Base-by-base conservation (phyloP, 1,140 invertebrate genomes). In the Colletes gigas region DNA sequence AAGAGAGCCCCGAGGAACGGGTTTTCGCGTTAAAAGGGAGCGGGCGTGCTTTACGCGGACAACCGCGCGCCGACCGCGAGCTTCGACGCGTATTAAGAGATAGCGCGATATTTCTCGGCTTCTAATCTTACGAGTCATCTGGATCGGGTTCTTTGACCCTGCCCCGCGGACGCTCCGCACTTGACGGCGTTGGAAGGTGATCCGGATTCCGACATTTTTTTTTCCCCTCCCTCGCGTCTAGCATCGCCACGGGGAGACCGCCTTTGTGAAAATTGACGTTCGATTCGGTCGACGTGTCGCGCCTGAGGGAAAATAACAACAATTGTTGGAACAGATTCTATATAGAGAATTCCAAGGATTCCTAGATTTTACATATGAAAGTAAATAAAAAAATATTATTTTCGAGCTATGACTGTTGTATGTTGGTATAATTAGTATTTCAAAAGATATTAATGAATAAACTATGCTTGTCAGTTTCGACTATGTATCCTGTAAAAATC, bases 71-170 rank as follows among this genome's bases (percentile, higher is more conserved):
- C 55, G 54, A 19, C 62, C 44, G 21, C 59, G 76, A 71, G 68
- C 60, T 79, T 79, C 60, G 69, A 67, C 78, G 55, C 63, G 78
- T 81, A 81, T 81, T 76, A 76, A 76, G 73, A 81, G 78, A 81
- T 80, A 67, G 44, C 67, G 67, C 47, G 76, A 78, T 79, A 73
- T 44, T 39, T 54, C 41, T 10, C 52, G 19, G 50, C 39, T 54
- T 72, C 60, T 79, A 79, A 79, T 79, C 70, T 44, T 39, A 60
- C 50, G 59, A 52, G 60, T 73, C 47, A 73, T 73, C 60, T 30
- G 50, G 39, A n/a, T 12, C 77, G 69, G 55, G 77, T 79, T 79
- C 70, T 69, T 79, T 79, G 69, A 79, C 77, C 69, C 60, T 15
- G 59, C 44, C 1, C 3, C 44, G n/a, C 8, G 44, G n/a, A 50